Percentiles rank a stretch among this genome's conserved stretches.
Evolutionary conservation across 1,140 invertebrate species (phyloP).

Genomic region (Gonatopus flavifemur): DNA sequence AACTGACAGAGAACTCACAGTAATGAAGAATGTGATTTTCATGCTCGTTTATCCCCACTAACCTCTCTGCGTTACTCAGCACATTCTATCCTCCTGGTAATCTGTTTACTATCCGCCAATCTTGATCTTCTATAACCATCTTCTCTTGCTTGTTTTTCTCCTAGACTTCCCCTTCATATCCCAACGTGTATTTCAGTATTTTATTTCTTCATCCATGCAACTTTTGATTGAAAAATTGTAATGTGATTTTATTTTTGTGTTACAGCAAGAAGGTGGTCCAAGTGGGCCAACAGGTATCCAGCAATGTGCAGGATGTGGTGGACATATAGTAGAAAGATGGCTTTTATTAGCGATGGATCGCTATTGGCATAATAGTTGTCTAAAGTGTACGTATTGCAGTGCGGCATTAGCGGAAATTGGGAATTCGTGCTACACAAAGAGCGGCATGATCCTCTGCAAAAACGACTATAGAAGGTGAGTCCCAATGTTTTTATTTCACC

Average conservation of each 20-base stretch:
- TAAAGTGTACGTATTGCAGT: constrained; percentile 88
- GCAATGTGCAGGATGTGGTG: constrained; percentile 64
- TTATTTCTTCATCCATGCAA: no score
- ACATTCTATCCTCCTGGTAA: no score
- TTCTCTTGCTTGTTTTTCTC: no score
- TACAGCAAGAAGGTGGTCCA: constrained; percentile 59
- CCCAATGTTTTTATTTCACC: neutral
- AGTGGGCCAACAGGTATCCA: constrained; percentile 49
- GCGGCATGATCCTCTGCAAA: constrained; percentile 91
- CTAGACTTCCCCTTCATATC: no score
- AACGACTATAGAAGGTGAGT: constrained; percentile 89
- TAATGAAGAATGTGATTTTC: no score
- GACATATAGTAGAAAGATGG: constrained; percentile 85
- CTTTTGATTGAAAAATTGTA: no score
- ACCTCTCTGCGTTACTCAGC: no score
- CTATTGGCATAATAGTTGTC: constrained; percentile 91
- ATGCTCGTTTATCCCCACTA: no score
- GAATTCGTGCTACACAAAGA: constrained; percentile 85
- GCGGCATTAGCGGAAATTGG: constrained; percentile 86
- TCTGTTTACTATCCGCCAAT: no score
- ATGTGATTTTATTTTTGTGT: constrained; percentile 47
- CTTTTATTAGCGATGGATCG: constrained; percentile 85
- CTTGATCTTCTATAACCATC: no score
- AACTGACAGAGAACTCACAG: no score
- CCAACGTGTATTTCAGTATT: no score